Conservation (phyloP, 2,797 vertebrate species). For the Lagocephalus sceleratus region DNA sequence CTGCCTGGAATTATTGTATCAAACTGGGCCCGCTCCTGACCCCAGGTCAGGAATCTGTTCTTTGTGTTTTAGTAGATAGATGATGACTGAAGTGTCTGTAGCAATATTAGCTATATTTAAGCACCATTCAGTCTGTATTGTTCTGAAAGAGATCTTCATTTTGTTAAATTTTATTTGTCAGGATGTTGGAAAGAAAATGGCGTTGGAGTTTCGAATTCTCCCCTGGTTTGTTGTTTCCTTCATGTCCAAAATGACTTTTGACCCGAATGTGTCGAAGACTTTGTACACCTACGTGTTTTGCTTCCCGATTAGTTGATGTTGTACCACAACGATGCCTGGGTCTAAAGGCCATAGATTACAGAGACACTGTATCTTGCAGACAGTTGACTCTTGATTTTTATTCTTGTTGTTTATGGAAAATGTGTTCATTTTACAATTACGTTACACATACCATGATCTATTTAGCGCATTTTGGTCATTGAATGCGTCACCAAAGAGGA, state of each 20-base stretch:
- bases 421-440: conserved; percentile 9
- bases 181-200: too few relatives aligned
- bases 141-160: too few relatives aligned
- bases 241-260: conserved; percentile 39
- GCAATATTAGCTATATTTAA: too few relatives aligned
- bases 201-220: neutral
- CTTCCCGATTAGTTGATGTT: conserved; percentile 36
- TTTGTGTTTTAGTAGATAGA: too few relatives aligned
- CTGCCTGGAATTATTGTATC: neutral
- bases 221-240: conserved; percentile 31
- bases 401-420: conserved; percentile 9
- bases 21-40: too few relatives aligned
- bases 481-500: conserved; percentile 14
- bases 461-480: conserved; percentile 15
- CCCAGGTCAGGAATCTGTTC: too few relatives aligned
- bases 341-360: conserved; percentile 56
- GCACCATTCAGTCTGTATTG: too few relatives aligned
- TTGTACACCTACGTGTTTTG: conserved; percentile 52
- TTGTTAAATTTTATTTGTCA: too few relatives aligned
- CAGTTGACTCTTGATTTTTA: conserved; percentile 14
- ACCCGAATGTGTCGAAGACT: conserved; percentile 55
- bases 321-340: conserved; percentile 29
- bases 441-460: conserved; percentile 13
- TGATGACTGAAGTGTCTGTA: too few relatives aligned
- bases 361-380: conserved; percentile 21